phyloP scores from a whole-genome alignment of 2,797 vertebrate species.

The Chanos chanos region DNA sequence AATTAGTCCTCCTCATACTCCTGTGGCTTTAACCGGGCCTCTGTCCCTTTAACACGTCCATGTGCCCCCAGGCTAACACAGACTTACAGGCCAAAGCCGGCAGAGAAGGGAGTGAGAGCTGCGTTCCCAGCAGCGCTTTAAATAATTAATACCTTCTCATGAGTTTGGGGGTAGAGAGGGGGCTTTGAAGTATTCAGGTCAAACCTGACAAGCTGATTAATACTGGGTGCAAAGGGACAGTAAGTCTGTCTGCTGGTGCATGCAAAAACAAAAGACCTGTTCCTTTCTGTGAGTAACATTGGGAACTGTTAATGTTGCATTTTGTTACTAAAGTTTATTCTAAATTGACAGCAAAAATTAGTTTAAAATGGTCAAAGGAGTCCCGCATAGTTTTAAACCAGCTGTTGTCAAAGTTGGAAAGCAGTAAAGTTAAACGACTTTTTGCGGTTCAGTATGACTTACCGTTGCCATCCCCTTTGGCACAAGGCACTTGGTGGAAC shows the following conservation, averaged over 20 bases:
- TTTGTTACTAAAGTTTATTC: too few relatives aligned
- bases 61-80: conserved; percentile 43
- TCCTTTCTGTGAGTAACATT: not conserved
- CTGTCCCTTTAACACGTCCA: conserved; percentile 28
- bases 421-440: not conserved
- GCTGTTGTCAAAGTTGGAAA: too few relatives aligned
- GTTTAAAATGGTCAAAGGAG: too few relatives aligned
- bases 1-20: not conserved
- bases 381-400: too few relatives aligned
- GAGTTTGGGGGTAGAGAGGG: conserved; percentile 14
- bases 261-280: conserved; percentile 9
- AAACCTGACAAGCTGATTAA: conserved; percentile 29
- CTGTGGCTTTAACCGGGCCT: conserved; percentile 5
- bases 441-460: conserved; percentile 47
- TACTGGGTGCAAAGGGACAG: not conserved
- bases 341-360: too few relatives aligned
- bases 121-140: conserved; percentile 23
- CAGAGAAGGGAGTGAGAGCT: not conserved
- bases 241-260: not conserved
- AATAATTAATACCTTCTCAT: conserved; percentile 39
- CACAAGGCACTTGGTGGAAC: conserved; percentile 62
- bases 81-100: conserved; percentile 15
- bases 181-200: conserved; percentile 35
- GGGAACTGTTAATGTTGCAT: not conserved
- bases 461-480: conserved; percentile 59